These are phyloP conservation scores for Diaphora mendica DNA, from an alignment of 2,888 invertebrate species.

Conservation along the genomic window DNA sequence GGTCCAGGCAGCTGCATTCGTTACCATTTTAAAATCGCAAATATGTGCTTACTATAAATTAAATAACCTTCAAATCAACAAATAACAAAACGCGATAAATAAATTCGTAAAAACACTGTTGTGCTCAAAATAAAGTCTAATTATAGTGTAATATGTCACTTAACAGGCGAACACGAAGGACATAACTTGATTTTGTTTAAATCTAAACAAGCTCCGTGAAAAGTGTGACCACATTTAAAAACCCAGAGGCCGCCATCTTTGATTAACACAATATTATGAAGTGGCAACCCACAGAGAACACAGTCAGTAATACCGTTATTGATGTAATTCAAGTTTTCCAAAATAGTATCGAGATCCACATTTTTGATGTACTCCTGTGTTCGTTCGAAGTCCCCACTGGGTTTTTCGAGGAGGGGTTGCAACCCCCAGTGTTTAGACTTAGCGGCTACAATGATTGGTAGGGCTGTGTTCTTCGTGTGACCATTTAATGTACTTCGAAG, in stretches of 20 bases:
- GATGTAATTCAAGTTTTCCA: conserved; percentile 60
- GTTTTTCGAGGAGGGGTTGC: conserved; percentile 51
- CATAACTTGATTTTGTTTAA: conserved; percentile 84
- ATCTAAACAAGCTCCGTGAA: conserved; percentile 87
- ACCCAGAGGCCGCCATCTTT: conserved; percentile 88
- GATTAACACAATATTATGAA: conserved; percentile 86
- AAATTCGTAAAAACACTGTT: conserved; percentile 23
- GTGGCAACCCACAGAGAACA: conserved; percentile 86
- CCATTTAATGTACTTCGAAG: conserved; percentile 68
- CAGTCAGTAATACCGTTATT: conserved; percentile 73
- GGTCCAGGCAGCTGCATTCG: not conserved
- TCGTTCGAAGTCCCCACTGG: conserved; percentile 22
- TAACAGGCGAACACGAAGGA: conserved; percentile 69
- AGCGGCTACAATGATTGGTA: conserved; percentile 77
- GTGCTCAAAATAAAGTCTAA: conserved; percentile 19
- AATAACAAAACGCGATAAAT: conserved; percentile 18
- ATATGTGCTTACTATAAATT: conserved; percentile 6
- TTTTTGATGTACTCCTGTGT: conserved; percentile 43
- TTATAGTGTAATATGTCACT: conserved; percentile 33
- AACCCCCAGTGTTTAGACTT: conserved; percentile 85
- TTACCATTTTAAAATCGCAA: not conserved
- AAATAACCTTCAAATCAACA: conserved; percentile 1
- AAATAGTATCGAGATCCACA: conserved; percentile 58
- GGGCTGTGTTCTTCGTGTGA: conserved; percentile 71
- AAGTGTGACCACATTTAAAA: conserved; percentile 88